phyloP scores from a whole-genome alignment of 2,797 vertebrate species.

The Cossypha niveicapilla region DNA sequence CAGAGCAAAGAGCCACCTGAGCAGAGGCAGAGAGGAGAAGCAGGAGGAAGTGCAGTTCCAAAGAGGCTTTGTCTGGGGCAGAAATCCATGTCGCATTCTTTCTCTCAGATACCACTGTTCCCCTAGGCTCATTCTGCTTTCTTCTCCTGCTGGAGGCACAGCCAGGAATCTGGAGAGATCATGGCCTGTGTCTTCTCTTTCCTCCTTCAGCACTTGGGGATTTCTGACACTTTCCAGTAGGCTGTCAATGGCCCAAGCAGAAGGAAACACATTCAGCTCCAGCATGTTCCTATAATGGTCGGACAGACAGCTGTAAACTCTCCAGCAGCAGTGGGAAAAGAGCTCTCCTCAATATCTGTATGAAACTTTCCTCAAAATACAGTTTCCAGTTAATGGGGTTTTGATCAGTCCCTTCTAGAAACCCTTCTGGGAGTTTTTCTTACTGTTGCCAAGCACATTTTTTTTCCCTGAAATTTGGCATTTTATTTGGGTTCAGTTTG shows the following conservation, averaged over 20 bases:
- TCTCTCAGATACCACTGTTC: background rate
- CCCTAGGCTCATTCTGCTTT: background rate
- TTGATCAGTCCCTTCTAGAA: background rate
- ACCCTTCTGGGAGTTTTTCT: background rate
- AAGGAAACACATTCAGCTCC: background rate
- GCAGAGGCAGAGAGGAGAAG: background rate
- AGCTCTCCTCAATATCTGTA: background rate
- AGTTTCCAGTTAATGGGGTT: background rate
- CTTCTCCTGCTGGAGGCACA: background rate
- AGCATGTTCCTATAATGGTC: background rate
- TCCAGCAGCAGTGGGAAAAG: background rate
- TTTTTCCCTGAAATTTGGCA: background rate
- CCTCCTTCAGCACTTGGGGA: background rate
- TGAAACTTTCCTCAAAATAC: background rate
- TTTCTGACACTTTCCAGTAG: background rate
- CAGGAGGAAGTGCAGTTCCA: background rate
- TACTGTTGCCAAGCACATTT: fast-evolving
- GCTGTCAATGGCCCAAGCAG: background rate
- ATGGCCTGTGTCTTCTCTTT: background rate
- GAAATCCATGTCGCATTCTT: fast-evolving
- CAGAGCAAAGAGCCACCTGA: background rate
- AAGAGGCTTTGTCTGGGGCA: background rate
- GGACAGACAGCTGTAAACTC: background rate
- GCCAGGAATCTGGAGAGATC: background rate
- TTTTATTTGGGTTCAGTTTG: background rate